Evolutionary conservation across 2,113 vertebrate species (phyloP).

Genomic region (Thymallus thymallus): DNA sequence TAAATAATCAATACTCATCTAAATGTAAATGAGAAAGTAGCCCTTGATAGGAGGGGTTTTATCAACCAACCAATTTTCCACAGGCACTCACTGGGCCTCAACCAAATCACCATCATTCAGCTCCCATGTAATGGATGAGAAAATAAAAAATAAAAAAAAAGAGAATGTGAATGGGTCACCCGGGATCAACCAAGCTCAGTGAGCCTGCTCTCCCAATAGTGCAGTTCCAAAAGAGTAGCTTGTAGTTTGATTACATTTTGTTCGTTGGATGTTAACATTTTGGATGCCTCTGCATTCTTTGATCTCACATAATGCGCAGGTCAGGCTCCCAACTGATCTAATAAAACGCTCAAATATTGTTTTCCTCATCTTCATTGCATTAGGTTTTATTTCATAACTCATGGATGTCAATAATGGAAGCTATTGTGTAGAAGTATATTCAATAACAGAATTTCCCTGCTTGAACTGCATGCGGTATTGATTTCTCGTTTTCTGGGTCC

Average conservation of each 20-base stretch:
- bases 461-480: slow-evolving; percentile 76
- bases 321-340: slow-evolving; percentile 66
- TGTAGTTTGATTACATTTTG: slow-evolving; percentile 21
- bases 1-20: slow-evolving; percentile 99
- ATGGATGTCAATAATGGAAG: slow-evolving; percentile 74
- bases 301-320: slow-evolving; percentile 45
- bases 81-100: slow-evolving; percentile 96
- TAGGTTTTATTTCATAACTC: slow-evolving; percentile 76
- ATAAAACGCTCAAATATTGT: slow-evolving; percentile 69
- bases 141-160: slow-evolving; percentile 80
- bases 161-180: slow-evolving; percentile 90
- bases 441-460: slow-evolving; percentile 74
- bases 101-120: slow-evolving; percentile 99
- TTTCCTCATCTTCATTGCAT: slow-evolving; percentile 74
- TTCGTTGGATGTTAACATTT: slow-evolving; percentile 39
- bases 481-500: slow-evolving; percentile 68
- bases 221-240: slow-evolving; percentile 16
- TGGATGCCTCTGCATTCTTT: slow-evolving; percentile 47
- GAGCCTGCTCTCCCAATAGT: slow-evolving; percentile 60
- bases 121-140: slow-evolving; percentile 93
- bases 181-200: slow-evolving; percentile 90
- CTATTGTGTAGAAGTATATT: slow-evolving; percentile 69
- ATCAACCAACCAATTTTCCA: slow-evolving; percentile 99
- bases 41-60: slow-evolving; percentile 99
- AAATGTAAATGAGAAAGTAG: slow-evolving; percentile 99